These are phyloP conservation scores for Euleptes europaea DNA, from an alignment of 2,113 vertebrate species.

Conservation along the genomic window DNA sequence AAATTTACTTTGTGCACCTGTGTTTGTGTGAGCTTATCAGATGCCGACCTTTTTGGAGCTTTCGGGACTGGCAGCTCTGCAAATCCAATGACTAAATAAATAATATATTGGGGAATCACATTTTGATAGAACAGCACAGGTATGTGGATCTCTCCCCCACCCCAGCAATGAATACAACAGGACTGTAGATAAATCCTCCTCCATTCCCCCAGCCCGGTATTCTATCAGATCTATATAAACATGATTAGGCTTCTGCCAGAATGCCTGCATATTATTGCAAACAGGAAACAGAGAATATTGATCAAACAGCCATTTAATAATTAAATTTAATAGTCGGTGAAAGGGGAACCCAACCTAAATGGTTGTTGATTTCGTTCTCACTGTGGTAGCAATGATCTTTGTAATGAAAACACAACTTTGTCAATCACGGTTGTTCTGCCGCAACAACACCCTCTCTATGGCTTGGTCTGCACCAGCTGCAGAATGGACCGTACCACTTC, in stretches of 20 bases:
- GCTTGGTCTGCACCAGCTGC: neutral
- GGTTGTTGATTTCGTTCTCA: conserved; percentile 45
- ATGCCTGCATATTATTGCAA: conserved; percentile 12
- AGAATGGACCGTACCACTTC: neutral
- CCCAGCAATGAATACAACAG: neutral
- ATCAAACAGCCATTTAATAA: conserved; percentile 42
- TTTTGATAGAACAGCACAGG: neutral
- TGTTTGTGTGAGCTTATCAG: neutral
- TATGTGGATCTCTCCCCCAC: too few relatives aligned
- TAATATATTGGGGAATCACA: neutral
- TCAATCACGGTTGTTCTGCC: neutral
- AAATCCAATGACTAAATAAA: neutral
- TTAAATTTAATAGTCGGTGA: conserved; percentile 14
- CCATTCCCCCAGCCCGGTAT: neutral
- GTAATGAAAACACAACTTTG: conserved; percentile 43
- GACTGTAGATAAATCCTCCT: neutral
- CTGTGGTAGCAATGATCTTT: conserved; percentile 15
- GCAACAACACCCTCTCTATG: neutral
- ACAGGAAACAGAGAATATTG: conserved; percentile 6
- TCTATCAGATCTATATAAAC: conserved; percentile 47
- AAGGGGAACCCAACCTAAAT: conserved; percentile 8
- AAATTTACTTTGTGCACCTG: too few relatives aligned
- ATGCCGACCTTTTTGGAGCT: neutral
- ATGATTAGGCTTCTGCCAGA: conserved; percentile 41
- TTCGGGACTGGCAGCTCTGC: neutral